phyloP scores from a whole-genome alignment of 35 echinoderm and acorn worm genomes.

The Diadema setosum region DNA sequence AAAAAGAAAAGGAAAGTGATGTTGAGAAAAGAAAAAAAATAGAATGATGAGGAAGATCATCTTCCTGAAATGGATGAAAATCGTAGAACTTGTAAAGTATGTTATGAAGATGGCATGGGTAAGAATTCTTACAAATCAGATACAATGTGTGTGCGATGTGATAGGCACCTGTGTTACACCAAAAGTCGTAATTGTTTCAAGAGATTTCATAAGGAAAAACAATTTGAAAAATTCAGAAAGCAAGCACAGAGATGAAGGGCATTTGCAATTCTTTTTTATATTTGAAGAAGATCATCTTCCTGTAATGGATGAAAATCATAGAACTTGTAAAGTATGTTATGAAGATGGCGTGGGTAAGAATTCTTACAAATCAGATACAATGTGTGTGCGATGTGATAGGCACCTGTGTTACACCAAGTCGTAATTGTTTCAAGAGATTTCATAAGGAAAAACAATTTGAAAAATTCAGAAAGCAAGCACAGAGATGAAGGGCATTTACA shows the following conservation, averaged over 20 bases:
- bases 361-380: neutral
- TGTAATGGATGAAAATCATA: neutral
- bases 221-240: neutral
- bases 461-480: neutral
- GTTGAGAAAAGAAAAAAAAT: neutral
- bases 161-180: neutral
- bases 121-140: neutral
- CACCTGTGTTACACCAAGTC: neutral
- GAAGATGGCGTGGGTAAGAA: neutral
- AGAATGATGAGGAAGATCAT: neutral
- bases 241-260: no score
- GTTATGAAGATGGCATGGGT: constrained; percentile 14
- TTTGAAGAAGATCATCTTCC: neutral
- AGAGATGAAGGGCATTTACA: no score
- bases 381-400: constrained; percentile 2
- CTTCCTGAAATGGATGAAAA: neutral
- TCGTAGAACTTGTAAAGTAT: neutral
- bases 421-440: neutral
- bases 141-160: neutral
- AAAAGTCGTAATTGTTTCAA: neutral
- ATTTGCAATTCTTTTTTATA: no score
- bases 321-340: constrained; percentile 18
- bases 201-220: neutral
- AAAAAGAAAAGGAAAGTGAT: neutral
- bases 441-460: neutral